Evolutionary conservation across 92 coral and sea anemone species (phyloP).

Genomic region (Montipora capitata): DNA sequence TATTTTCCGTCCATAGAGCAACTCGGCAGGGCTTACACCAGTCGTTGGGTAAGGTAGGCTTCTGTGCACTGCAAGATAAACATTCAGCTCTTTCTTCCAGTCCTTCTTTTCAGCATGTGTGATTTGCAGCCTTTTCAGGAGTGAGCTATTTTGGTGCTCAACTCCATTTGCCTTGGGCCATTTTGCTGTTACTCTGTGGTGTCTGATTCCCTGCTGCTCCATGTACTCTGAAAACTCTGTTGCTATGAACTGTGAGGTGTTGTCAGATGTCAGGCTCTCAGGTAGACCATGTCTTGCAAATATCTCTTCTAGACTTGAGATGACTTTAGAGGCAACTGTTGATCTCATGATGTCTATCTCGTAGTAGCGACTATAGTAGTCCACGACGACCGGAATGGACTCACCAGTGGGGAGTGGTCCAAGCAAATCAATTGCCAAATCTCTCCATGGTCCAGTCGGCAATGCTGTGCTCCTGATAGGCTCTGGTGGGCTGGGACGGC

Average conservation of each 20-base stretch:
- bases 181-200: slow-evolving; percentile 52
- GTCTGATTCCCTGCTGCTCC: slow-evolving; percentile 43
- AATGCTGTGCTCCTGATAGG: slow-evolving; percentile 46
- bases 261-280: slow-evolving; percentile 47
- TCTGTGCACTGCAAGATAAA: slow-evolving; percentile 38
- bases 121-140: slow-evolving; percentile 54
- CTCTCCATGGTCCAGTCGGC: slow-evolving; percentile 59
- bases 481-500: slow-evolving; percentile 24
- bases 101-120: slow-evolving; percentile 40
- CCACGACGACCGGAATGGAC: slow-evolving; percentile 43
- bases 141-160: slow-evolving; percentile 4
- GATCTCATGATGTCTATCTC: slow-evolving; percentile 35
- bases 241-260: slow-evolving; percentile 42
- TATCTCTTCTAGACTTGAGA: slow-evolving; percentile 30
- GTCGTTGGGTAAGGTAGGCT: slow-evolving; percentile 54
- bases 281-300: slow-evolving; percentile 45
- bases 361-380: slow-evolving; percentile 44
- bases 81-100: slow-evolving; percentile 55
- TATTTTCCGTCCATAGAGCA: slow-evolving; percentile 32
- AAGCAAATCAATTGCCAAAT: slow-evolving; percentile 46
- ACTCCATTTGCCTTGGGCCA: slow-evolving; percentile 67
- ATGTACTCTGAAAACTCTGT: slow-evolving; percentile 44
- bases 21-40: slow-evolving; percentile 50
- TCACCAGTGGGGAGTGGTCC: slow-evolving; percentile 64
- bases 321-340: slow-evolving; percentile 12